Conservation (phyloP, 2,888 invertebrate species). For the Philaethria dido region DNA sequence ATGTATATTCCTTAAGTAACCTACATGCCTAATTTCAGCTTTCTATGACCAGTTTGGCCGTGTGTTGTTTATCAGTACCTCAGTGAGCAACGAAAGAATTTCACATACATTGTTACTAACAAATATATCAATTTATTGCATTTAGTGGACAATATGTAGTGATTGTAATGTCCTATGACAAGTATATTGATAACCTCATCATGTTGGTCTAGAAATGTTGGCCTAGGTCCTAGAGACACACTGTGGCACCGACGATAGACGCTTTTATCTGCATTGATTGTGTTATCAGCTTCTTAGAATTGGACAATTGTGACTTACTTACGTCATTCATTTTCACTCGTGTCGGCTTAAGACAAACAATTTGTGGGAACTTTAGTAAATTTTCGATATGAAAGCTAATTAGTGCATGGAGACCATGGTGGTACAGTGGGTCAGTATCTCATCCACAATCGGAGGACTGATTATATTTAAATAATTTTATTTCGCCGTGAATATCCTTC, state of each 20-base stretch:
- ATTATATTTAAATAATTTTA: no score
- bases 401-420: no score
- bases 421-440: no score
- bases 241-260: conserved; percentile 46
- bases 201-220: conserved; percentile 45
- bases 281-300: conserved; percentile 35
- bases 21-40: not conserved
- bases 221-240: conserved; percentile 57
- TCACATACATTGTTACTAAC: not conserved
- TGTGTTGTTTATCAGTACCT: no score
- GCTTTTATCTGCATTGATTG: conserved; percentile 38
- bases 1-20: not conserved
- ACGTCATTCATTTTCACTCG: conserved; percentile 42
- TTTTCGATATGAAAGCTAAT: not conserved
- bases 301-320: conserved; percentile 43
- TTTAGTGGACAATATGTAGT: not conserved
- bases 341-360: conserved; percentile 29
- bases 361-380: not conserved
- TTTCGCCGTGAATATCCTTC: no score
- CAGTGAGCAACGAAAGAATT: not conserved
- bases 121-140: not conserved
- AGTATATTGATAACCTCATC: conserved; percentile 41
- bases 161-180: conserved; percentile 31
- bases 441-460: no score
- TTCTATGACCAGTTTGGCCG: no score